Evolutionary conservation across 2,888 invertebrate genomes (phyloP), one percentile per base, ranked within the genome.

Genomic region (Microdon myrmicae): DNA sequence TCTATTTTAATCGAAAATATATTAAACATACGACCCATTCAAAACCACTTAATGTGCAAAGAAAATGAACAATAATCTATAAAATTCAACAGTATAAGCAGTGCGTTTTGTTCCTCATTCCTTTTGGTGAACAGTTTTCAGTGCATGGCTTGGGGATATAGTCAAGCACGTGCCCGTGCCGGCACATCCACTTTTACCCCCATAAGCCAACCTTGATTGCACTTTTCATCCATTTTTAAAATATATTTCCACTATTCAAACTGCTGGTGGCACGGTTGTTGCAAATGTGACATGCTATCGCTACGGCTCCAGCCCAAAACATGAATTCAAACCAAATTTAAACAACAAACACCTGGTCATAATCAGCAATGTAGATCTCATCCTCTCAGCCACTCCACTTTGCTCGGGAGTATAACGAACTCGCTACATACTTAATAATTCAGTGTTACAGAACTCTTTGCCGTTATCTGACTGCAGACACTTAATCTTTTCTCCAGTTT

Each of bases 301-400:
- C 44, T 1, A 71, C 61, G n/a, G 73, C 73, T 48, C 72, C 73
- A 23, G 68, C 70, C 71, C 72, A 74, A 23, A 53, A 56, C 8
- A 38, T 10, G 43, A 14, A 14, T 38, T 37, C 20, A 67, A 23
- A 8, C 38, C 41, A 4, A 48, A 43, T 19, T 55, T 37, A 17
- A 70, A 67, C 4, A 73, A 44, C 68, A 74, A 69, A 19, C 68
- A 69, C 31, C 73, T 66, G 4, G 69, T 68, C 45, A 67, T 69
- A 26, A 71, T 71, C 7, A 70, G 53, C 7, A 72, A 29, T 3
- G 71, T 69, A 14, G 69, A 25, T 19, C 71, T 72, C 28, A 60
- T 68, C 13, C 72, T 45, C 56, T 71, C 71, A 2, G 71, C 70
- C 3, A 71, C 66, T 22, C 70, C 71, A 39, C 72, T 73, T 61